A percentile compares a stretch with the other conserved stretches of the same genome.
Evolutionary conservation across 2,113 vertebrate genomes (phyloP).

Genomic region (Toxotes jaculatrix): DNA sequence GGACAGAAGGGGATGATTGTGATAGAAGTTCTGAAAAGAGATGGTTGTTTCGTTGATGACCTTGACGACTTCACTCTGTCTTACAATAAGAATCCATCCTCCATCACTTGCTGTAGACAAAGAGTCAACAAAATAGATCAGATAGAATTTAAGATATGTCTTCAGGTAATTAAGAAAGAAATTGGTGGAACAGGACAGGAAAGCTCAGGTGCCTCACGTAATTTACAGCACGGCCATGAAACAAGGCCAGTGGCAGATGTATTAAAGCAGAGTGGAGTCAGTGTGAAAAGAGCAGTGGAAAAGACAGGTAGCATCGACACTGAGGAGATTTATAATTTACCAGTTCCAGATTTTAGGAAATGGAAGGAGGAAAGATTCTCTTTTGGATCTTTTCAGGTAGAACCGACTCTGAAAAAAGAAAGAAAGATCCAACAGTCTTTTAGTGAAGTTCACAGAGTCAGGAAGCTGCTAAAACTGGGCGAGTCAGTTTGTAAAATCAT

Average conservation of each 20-base stretch:
- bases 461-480: background rate
- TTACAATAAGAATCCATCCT: accelerated
- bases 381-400: background rate
- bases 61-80: accelerated
- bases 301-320: accelerated
- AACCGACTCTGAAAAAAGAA: slow-evolving; percentile 7
- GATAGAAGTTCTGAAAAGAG: slow-evolving; percentile 26
- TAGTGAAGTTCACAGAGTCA: slow-evolving; percentile 30
- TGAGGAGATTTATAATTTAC: background rate
- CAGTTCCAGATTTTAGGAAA: no score
- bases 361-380: slow-evolving; percentile 1
- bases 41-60: slow-evolving; percentile 41
- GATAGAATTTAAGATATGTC: background rate
- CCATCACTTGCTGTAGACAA: accelerated
- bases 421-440: slow-evolving; percentile 50
- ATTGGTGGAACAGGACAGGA: accelerated
- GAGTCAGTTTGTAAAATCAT: slow-evolving; percentile 29
- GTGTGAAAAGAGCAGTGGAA: background rate
- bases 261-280: accelerated
- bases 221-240: accelerated
- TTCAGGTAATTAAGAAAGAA: background rate
- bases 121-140: background rate
- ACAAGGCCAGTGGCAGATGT: accelerated
- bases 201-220: background rate
- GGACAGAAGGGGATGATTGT: slow-evolving; percentile 47